Conservation (phyloP, 1,140 invertebrate species). For the Magallana angulata region DNA sequence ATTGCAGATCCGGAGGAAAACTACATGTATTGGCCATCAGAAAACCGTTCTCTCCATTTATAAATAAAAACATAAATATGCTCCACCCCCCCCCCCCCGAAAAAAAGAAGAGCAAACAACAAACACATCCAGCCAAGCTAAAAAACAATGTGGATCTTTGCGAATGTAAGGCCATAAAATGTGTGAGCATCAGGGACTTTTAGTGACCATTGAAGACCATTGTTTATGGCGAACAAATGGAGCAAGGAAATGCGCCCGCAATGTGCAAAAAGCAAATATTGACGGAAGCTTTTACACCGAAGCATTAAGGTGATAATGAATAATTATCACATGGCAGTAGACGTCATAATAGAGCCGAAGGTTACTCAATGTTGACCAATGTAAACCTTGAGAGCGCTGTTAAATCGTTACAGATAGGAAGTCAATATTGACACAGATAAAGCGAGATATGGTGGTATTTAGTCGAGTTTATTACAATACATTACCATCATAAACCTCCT, state of each 20-base stretch:
- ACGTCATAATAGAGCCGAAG: slow-evolving; percentile 4
- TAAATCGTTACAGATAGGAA: background rate
- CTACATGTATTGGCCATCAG: no score
- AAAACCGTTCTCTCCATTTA: no score
- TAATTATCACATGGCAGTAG: slow-evolving; percentile 1
- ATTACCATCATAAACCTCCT: slow-evolving; percentile 16
- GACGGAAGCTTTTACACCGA: slow-evolving; percentile 10
- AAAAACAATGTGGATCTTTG: no score
- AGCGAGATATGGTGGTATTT: slow-evolving; percentile 14
- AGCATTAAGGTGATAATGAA: slow-evolving; percentile 23
- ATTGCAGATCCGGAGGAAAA: no score
- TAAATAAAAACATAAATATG: no score
- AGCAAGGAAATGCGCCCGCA: background rate
- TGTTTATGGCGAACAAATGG: background rate
- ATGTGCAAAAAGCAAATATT: slow-evolving; percentile 1
- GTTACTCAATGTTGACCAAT: background rate
- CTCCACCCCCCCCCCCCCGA: no score
- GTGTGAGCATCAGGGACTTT: no score
- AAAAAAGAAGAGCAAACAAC: no score
- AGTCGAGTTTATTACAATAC: slow-evolving; percentile 22
- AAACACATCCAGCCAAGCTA: no score
- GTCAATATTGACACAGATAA: slow-evolving; percentile 20
- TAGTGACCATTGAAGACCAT: no score
- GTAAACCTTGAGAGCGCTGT: background rate
- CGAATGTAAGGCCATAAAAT: no score